Base-by-base conservation (phyloP, 2,797 vertebrate genomes). In the Pygocentrus nattereri region DNA sequence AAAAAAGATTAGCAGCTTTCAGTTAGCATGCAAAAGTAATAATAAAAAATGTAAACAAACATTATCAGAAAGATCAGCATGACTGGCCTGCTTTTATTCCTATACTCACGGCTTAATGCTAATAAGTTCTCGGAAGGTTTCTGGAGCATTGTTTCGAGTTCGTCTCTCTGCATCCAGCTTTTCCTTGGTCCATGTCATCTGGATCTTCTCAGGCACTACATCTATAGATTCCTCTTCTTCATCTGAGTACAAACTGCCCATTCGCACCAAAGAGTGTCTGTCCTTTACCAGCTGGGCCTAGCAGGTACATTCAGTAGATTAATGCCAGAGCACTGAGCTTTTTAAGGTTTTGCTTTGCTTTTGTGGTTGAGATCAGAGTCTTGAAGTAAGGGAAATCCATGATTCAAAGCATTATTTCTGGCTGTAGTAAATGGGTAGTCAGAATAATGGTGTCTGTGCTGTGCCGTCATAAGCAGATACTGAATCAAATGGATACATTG, bases 111-210 rank as follows among this genome's bases (percentile, higher is more conserved):
- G 98, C 90, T 98, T 99, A 90, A 99, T 97, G 87, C 94, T 97
- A 89, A 98, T 96, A 80, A 99, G 96, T 78, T 99, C 97, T 87
- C 96, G 93, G 88, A 99, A 99, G 91, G 95, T 97, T 85, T 98
- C 96, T 0, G 96, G 94, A 1, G 94, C 91, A 0, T 94, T 96
- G 88, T 91, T 95, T 59, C 92, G 91, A 90, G 93, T 97, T 83
- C 94, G 91, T 88, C 92, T 95, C 87, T 98, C 97, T 0, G 94
- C 94, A 0, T 96, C 95, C 30, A 94, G 93, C 84, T 95, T 98
- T 85, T 99, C 97, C 85, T 92, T 95, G 1, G 98, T 99, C 98
- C 98, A 99, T 0, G 98, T 99, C 97, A 98, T 99, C 87, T 99
- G 97, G 84, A 97, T 95, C 85, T 96, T 99, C 81, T 97, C 96